phyloP scores from a whole-genome alignment of 2,888 invertebrate species.

The Cheilosia scutellata region DNA sequence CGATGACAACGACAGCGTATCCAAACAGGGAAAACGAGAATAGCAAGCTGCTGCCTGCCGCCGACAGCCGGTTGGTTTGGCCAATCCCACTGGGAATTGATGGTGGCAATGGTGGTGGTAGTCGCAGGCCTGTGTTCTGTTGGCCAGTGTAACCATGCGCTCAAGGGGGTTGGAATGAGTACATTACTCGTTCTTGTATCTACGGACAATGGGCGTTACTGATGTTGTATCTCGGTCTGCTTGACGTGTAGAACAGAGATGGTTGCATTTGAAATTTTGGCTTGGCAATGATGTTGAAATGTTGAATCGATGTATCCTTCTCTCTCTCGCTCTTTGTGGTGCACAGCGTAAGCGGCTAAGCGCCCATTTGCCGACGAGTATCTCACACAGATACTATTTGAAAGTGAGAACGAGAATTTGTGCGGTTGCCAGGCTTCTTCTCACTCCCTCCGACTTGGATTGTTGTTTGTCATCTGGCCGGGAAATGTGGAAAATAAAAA shows the following conservation, averaged over 20 bases:
- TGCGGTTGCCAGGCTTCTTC: constrained; percentile 49
- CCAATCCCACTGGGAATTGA: constrained; percentile 75
- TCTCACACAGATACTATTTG: constrained; percentile 38
- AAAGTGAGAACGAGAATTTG: constrained; percentile 63
- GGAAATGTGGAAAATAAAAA: constrained; percentile 72
- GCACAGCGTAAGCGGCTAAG: constrained; percentile 48
- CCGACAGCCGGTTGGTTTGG: constrained; percentile 71
- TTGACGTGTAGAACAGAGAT: not conserved
- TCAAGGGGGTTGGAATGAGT: constrained; percentile 68
- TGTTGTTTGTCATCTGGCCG: constrained; percentile 72
- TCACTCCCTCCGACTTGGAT: constrained; percentile 61
- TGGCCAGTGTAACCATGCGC: constrained; percentile 61
- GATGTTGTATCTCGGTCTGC: constrained; percentile 24
- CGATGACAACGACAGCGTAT: constrained; percentile 57
- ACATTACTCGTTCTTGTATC: constrained; percentile 27
- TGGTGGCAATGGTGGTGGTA: constrained; percentile 72
- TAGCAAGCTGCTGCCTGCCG: constrained; percentile 68
- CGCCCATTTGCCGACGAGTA: constrained; percentile 65
- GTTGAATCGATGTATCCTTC: not conserved
- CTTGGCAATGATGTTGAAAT: constrained; percentile 64
- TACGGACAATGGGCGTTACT: constrained; percentile 69
- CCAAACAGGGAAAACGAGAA: constrained; percentile 72
- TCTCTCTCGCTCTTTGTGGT: constrained; percentile 32
- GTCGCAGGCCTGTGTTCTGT: constrained; percentile 57
- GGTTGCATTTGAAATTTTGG: constrained; percentile 25